A percentile compares a stretch with the other conserved stretches of the same genome.
Evolutionary conservation across 2,113 vertebrate species (phyloP).

Genomic region (Datnioides undecimradiatus): DNA sequence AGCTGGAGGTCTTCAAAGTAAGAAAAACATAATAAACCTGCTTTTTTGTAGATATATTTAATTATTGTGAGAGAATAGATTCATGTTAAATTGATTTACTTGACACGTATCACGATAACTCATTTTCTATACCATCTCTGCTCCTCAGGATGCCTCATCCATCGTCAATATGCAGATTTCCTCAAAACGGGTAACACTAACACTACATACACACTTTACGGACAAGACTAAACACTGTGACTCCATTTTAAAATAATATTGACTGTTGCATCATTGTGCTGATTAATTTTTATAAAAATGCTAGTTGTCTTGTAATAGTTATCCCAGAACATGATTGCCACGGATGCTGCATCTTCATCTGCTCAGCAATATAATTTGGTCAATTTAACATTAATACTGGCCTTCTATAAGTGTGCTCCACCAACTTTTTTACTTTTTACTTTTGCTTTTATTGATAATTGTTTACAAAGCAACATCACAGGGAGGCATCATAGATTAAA

Average conservation of each 20-base stretch:
- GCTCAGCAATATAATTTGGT: no score
- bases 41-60: neutral
- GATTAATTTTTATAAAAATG: neutral
- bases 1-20: constrained; percentile 96
- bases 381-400: no score
- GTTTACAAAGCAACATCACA: neutral
- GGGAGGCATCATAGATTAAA: neutral
- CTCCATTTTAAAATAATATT: neutral
- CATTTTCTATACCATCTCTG: constrained; percentile 4
- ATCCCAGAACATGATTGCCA: neutral
- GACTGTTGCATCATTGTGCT: neutral
- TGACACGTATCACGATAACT: neutral
- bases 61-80: neutral
- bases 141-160: constrained; percentile 88
- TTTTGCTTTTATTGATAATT: no score
- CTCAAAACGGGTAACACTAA: constrained; percentile 89
- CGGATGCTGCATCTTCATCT: neutral
- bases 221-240: no score
- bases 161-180: constrained; percentile 95
- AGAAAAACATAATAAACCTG: constrained; percentile 30
- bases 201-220: no score
- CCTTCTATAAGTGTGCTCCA: neutral
- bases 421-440: neutral
- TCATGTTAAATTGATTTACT: neutral
- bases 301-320: neutral